A percentile compares a stretch with the other conserved stretches of the same genome.
Evolutionary conservation across 2,888 invertebrate genomes (phyloP).

Genomic region (Plemyria rubiginata): DNA sequence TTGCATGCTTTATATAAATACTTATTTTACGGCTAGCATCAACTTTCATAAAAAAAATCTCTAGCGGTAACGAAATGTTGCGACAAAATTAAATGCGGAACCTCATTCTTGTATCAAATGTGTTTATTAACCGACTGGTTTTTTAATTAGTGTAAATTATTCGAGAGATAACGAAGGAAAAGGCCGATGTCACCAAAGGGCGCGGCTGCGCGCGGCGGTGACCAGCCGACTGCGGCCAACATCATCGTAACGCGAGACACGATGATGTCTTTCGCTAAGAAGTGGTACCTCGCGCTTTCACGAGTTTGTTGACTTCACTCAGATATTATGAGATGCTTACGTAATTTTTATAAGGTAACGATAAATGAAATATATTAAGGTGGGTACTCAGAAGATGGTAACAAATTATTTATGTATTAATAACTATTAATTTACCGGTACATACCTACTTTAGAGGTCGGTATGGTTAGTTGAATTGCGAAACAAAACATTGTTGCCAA

Average conservation of each 20-base stretch:
- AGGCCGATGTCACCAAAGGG: constrained; percentile 48
- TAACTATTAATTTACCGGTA: not conserved
- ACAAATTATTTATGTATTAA: constrained; percentile 34
- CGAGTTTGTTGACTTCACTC: constrained; percentile 67
- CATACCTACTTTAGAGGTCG: constrained; percentile 4
- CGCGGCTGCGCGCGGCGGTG: constrained; percentile 14
- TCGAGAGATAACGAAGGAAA: constrained; percentile 38
- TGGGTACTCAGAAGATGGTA: constrained; percentile 27
- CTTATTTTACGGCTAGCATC: constrained; percentile 3
- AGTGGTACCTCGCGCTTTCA: constrained; percentile 62
- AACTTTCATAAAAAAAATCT: constrained; percentile 10
- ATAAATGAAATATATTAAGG: constrained; percentile 32
- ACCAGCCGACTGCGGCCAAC: constrained; percentile 12
- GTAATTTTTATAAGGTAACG: constrained; percentile 40
- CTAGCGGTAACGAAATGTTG: constrained; percentile 11
- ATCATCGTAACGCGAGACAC: constrained; percentile 45
- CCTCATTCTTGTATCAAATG: constrained; percentile 30
- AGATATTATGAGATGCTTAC: constrained; percentile 40
- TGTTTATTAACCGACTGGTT: constrained; percentile 39
- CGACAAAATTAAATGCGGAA: constrained; percentile 22
- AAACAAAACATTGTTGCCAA: constrained; percentile 4
- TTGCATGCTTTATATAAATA: constrained; percentile 11
- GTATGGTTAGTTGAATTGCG: constrained; percentile 8
- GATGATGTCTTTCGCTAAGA: constrained; percentile 81
- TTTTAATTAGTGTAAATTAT: constrained; percentile 41